Percentiles rank a stretch among this genome's conserved stretches.
Evolutionary conservation across 2,797 vertebrate genomes (phyloP).

Genomic region (Smutsia gigantea): DNA sequence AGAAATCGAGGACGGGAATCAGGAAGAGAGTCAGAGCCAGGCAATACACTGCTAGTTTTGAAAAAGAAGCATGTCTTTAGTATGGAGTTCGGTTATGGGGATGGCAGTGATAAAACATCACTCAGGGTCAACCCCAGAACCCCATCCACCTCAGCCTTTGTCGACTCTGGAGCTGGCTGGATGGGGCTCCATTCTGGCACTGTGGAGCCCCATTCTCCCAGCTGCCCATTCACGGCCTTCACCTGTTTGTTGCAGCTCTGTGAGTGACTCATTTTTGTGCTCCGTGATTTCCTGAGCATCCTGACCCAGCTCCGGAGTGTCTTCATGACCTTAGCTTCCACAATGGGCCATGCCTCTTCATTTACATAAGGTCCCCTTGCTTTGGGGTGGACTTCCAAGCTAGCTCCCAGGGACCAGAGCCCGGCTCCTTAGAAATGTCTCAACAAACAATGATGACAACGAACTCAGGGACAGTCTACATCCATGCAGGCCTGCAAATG

Average conservation of each 20-base stretch:
- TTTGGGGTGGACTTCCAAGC: neutral
- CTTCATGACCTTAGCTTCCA: too few relatives aligned
- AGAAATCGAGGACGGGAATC: slow-evolving; percentile 36
- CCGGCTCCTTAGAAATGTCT: neutral
- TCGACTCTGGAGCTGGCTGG: neutral
- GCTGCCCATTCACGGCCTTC: neutral
- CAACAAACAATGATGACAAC: neutral
- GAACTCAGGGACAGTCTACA: neutral
- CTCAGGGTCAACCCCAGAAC: neutral
- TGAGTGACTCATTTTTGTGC: neutral
- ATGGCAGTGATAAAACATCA: neutral
- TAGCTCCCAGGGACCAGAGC: fast-evolving
- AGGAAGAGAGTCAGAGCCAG: slow-evolving; percentile 38
- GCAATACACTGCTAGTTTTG: slow-evolving; percentile 53
- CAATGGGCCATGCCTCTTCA: neutral
- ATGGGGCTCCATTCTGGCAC: neutral
- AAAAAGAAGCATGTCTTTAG: slow-evolving; percentile 30
- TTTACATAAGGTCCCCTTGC: neutral
- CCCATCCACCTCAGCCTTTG: neutral
- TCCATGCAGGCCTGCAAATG: neutral
- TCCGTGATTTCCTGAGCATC: neutral
- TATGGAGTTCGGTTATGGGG: neutral
- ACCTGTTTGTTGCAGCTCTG: neutral
- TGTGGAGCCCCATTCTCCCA: neutral
- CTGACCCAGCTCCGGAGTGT: neutral